Evolutionary conservation across 2,888 invertebrate species (phyloP), one percentile per base, ranked within the genome.

Genomic region (Lepidocyrtoides sp.): DNA sequence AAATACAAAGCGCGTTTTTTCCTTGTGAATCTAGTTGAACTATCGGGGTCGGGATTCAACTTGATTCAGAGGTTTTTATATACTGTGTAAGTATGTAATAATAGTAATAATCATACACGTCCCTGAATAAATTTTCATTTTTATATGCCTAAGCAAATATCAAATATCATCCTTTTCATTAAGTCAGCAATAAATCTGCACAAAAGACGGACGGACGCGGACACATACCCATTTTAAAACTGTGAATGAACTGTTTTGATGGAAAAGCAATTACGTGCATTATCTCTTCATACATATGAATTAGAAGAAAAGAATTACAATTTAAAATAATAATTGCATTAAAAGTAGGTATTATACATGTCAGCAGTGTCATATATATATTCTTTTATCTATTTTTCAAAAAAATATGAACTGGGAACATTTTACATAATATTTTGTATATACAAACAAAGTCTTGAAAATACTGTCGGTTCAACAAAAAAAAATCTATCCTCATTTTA

Each of bases 241-340:
- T 57, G 66, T 79, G 26, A 72, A 75, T 2, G 29, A 29, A 87
- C 51, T 66, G 54, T 79, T 87, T 81, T 79, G 81, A 88, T 88
- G 88, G 81, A 88, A 88, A 88, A 88, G 88, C 81, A 88, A 88
- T 88, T 88, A 81, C 51, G 69, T 81, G 54, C 81, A 69, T 69
- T 88, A 81, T 81, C 66, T 79, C 26, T 82, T 89, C 89, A 89
- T 89, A 89, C 82, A 89, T 89, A 89, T 89, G 81, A 89, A 89
- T 82, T 82, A 72, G 87, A 77, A 44, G 63, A 54, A 81, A 69
- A 82, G 79, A 32, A 81, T 81, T 88, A 72, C 63, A 57, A 57
- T 63, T 60, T 79, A 32, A 82, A 81, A 88, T 88, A 63, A 41
- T 86, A 79, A 63, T 87, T 87, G 29, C 77, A 87, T 87, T 79